phyloP scores from a whole-genome alignment of 2,888 invertebrate genomes.

The Antheraea yamamai region DNA sequence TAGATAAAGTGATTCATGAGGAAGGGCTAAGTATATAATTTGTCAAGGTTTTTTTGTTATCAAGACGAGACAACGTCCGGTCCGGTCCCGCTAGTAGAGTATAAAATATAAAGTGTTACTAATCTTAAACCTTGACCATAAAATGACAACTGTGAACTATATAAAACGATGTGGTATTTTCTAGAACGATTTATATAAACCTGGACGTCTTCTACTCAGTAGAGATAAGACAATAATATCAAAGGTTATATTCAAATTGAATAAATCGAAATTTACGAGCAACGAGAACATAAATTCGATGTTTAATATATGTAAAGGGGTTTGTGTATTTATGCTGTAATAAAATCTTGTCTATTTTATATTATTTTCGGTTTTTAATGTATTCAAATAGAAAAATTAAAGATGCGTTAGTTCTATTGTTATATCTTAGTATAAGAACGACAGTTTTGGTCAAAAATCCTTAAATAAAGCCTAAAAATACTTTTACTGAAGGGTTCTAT shows the following conservation, averaged over 20 bases:
- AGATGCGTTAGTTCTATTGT: background rate
- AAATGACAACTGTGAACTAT: background rate
- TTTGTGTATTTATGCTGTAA: constrained; percentile 26
- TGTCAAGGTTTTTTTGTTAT: no score
- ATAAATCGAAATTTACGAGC: constrained; percentile 5
- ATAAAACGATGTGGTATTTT: background rate
- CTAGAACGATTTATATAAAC: background rate
- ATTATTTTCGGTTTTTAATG: constrained; percentile 22
- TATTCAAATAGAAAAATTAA: background rate
- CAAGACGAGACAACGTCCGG: no score
- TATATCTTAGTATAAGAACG: no score
- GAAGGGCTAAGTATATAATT: no score
- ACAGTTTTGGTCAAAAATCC: no score
- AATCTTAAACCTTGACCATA: background rate
- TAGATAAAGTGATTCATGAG: no score
- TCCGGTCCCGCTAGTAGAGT: no score
- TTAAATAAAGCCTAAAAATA: no score
- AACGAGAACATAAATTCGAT: background rate
- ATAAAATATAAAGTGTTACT: background rate
- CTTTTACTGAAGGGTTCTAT: no score
- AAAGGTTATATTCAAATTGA: constrained; percentile 7
- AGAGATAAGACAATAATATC: constrained; percentile 9
- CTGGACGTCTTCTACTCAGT: background rate
- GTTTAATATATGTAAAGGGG: background rate
- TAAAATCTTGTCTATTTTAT: constrained; percentile 33